Evolutionary conservation across 2,113 vertebrate species (phyloP), one percentile per base, ranked within the genome.

Genomic region (Oryzias curvinotus): DNA sequence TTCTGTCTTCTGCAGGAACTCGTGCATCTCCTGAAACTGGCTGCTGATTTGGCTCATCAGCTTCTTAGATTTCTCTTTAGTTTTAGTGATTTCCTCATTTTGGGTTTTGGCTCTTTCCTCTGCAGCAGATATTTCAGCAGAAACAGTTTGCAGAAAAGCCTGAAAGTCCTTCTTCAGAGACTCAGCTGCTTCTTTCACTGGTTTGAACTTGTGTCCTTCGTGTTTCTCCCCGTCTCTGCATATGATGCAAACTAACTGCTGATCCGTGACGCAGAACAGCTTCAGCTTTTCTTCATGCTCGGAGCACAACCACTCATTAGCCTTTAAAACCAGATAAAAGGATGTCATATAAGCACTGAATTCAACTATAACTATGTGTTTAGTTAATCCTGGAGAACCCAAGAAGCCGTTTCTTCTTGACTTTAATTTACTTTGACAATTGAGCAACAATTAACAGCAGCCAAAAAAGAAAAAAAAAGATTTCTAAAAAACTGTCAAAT

Each of bases 231-330:
- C 74, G 16, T 88, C 82, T n/a, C 86, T 46, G 57, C 87, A 90
- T 59, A 84, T 69, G 18, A 88, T 47, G 36, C 89, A 90, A n/a
- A 77, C 36, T 26, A 88, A 57, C 66, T 75, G 60, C 58, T 81
- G 80, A 47, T 89, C 89, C 0, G 80, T 88, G 53, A 84, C 36
- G 13, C 85, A 89, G 78, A 81, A 87, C 5, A 89, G 65, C 47
- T 87, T 88, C 47, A 87, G 67, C 57, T 76, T 88, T 60, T 89
- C 85, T 1, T 88, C 77, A 10, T 90, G 87, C 17, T 88, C 82
- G 1, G 54, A 47, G 13, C 88, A 90, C 44, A 83, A 13, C 12
- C 48, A 30, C 1, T 30, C 28, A 30, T 30, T 7, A 7, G 7
- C 28, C 28, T 30, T 30, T 30, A 3, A 36, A 36, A 36, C 8